Percentiles rank a stretch among this genome's conserved stretches.
Evolutionary conservation across 37 sponge, comb jelly and placozoan species (phyloP).

Genomic region (Chondrosia reniformis): DNA sequence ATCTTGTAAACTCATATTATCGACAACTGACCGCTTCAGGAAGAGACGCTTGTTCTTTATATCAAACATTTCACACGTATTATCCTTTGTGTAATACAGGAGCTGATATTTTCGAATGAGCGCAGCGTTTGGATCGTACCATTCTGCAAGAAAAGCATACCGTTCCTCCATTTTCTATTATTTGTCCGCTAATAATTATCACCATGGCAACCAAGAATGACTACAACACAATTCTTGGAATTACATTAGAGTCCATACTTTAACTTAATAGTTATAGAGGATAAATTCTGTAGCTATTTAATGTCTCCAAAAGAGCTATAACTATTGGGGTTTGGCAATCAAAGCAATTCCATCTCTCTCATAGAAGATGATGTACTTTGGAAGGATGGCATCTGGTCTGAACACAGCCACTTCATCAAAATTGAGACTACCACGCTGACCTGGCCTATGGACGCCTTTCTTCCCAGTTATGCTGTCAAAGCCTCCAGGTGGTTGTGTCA

Average conservation of each 20-base stretch:
- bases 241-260: no score
- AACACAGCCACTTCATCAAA: slow-evolving; percentile 66
- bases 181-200: background rate
- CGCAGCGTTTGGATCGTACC: slow-evolving; percentile 94
- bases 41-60: slow-evolving; percentile 83
- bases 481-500: slow-evolving; percentile 41
- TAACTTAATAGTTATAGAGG: no score
- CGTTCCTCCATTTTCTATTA: slow-evolving; percentile 50
- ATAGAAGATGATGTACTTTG: slow-evolving; percentile 67
- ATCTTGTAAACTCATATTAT: slow-evolving; percentile 58
- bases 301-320: no score
- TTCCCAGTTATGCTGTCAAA: slow-evolving; percentile 61
- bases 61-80: slow-evolving; percentile 88
- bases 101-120: slow-evolving; percentile 85
- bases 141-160: slow-evolving; percentile 87
- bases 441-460: slow-evolving; percentile 15
- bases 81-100: slow-evolving; percentile 73
- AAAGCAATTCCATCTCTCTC: slow-evolving; percentile 48
- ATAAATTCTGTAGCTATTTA: no score
- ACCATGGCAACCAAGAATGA: no score
- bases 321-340: no score
- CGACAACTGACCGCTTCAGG: slow-evolving; percentile 69
- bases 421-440: slow-evolving; percentile 22
- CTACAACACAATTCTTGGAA: no score
- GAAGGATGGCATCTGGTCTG: slow-evolving; percentile 40